Evolutionary conservation across 2,888 invertebrate species (phyloP).

Genomic region (Pollenia amentaria): DNA sequence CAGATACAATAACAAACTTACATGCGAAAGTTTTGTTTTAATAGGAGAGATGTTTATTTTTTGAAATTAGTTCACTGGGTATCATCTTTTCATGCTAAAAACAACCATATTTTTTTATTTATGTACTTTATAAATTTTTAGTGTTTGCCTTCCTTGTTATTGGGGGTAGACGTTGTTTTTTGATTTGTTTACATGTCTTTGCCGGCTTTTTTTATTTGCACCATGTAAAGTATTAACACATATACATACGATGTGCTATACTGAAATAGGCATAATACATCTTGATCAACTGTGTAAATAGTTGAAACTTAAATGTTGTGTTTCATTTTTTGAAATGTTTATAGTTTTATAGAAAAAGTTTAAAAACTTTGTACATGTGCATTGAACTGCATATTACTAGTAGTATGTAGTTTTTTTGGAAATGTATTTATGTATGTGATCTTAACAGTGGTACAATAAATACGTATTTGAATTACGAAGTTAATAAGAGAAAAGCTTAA

Average conservation of each 20-base stretch:
- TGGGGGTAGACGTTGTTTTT: constrained; percentile 18
- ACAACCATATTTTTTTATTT: constrained; percentile 21
- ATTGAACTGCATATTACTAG: too few species aligned
- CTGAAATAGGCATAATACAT: constrained; percentile 3
- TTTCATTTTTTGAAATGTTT: background rate
- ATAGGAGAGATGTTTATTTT: background rate
- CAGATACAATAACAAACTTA: background rate
- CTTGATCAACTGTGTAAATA: constrained; percentile 20
- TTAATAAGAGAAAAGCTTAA: too few species aligned
- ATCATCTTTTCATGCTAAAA: constrained; percentile 8
- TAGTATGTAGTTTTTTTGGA: background rate
- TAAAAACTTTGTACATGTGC: too few species aligned
- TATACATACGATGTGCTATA: background rate
- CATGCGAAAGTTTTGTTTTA: background rate
- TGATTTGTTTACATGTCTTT: constrained; percentile 40
- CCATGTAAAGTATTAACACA: background rate
- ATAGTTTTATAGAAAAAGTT: constrained; percentile 5
- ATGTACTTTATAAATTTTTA: constrained; percentile 16
- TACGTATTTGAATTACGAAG: too few species aligned
- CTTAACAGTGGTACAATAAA: too few species aligned
- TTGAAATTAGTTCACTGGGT: constrained; percentile 41
- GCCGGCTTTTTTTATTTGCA: constrained; percentile 34
- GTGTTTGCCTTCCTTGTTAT: constrained; percentile 28
- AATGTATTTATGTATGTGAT: background rate
- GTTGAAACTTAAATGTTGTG: constrained; percentile 9